Conservation (phyloP, 2,888 invertebrate genomes). For the Galerucella nymphaeae region DNA sequence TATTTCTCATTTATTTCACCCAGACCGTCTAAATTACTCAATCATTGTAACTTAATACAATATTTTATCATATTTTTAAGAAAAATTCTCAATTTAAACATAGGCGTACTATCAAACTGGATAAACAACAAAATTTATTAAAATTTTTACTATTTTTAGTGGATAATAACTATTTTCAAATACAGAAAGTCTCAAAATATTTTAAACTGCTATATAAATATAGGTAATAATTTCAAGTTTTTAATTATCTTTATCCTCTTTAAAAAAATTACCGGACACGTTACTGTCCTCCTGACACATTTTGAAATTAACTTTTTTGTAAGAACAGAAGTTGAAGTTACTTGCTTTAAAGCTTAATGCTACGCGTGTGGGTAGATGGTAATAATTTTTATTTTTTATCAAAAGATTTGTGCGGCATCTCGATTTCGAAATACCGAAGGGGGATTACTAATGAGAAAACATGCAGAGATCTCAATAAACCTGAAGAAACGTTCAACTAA, state of each 20-base stretch:
- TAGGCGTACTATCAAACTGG: background rate
- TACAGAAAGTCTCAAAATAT: no score
- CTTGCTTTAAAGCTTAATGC: slow-evolving; percentile 10
- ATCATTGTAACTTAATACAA: slow-evolving; percentile 17
- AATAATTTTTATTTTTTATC: slow-evolving; percentile 12
- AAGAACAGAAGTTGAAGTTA: slow-evolving; percentile 10
- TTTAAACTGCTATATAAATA: no score
- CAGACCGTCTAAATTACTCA: slow-evolving; percentile 15
- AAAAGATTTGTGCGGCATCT: background rate
- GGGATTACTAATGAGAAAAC: slow-evolving; percentile 9
- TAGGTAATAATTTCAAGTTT: no score
- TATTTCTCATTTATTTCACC: slow-evolving; percentile 16
- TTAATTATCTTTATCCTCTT: background rate
- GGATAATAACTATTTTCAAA: no score
- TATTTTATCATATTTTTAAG: slow-evolving; percentile 35
- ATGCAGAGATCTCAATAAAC: slow-evolving; percentile 11
- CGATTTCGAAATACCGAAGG: background rate
- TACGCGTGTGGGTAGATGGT: slow-evolving; percentile 1
- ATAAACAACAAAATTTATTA: background rate
- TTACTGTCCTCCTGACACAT: background rate
- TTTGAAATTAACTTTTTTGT: slow-evolving; percentile 12
- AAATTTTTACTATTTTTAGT: no score
- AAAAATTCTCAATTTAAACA: slow-evolving; percentile 16
- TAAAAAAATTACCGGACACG: background rate
- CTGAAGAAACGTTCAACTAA: background rate